Percentiles rank a stretch among this genome's conserved stretches.
Evolutionary conservation across 1,140 invertebrate species (phyloP).

Genomic region (Ceratoteleas bidentatus): DNA sequence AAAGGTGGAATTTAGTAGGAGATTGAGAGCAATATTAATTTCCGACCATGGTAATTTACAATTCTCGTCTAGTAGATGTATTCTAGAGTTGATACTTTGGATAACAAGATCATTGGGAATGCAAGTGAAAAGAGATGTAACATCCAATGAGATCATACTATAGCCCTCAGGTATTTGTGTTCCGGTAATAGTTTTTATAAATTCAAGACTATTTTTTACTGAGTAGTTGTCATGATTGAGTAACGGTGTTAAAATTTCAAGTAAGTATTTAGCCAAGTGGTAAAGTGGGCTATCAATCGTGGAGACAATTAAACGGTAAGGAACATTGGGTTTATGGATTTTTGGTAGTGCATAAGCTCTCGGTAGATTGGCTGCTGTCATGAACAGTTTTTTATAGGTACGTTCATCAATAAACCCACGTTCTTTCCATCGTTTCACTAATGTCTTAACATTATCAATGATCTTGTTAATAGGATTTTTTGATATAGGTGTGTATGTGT

Average conservation of each 20-base stretch:
- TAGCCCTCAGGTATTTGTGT: no score
- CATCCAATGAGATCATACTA: neutral
- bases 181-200: neutral
- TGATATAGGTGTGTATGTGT: neutral
- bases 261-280: no score
- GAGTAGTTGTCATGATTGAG: neutral
- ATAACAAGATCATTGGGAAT: neutral
- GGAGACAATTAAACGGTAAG: neutral
- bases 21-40: no score
- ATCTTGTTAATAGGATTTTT: neutral
- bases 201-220: neutral
- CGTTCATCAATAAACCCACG: neutral
- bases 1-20: no score
- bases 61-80: no score
- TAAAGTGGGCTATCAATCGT: neutral
- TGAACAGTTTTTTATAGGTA: neutral
- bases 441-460: neutral
- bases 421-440: constrained; percentile 8
- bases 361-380: constrained; percentile 2
- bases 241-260: neutral
- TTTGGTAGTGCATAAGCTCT: neutral
- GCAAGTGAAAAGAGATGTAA: neutral
- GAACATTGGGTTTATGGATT: neutral
- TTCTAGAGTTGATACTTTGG: no score
- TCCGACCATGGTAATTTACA: no score